These are phyloP conservation scores for Otis tarda DNA, from an alignment of 2,113 vertebrate species.

Conservation along the genomic window DNA sequence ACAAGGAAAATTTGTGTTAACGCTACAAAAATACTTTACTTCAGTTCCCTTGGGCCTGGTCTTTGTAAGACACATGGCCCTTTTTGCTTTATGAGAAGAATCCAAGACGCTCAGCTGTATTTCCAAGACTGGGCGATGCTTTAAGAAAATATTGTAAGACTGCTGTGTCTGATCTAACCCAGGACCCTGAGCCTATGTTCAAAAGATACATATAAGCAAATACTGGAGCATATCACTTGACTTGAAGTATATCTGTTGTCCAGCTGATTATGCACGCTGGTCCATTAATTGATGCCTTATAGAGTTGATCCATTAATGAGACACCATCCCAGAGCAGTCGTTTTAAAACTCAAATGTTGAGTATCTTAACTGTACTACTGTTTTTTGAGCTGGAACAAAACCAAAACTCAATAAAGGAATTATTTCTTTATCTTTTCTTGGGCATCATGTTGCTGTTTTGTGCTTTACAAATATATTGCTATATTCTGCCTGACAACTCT, in stretches of 20 bases:
- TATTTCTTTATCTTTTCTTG: background rate
- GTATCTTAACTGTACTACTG: rapidly evolving
- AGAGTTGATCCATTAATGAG: background rate
- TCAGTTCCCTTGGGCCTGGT: slow-evolving; percentile 59
- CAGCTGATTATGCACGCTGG: background rate
- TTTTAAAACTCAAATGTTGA: background rate
- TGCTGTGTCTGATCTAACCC: background rate
- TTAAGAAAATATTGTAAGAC: slow-evolving; percentile 45
- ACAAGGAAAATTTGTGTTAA: slow-evolving; percentile 67
- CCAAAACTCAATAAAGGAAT: background rate
- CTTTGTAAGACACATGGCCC: slow-evolving; percentile 67
- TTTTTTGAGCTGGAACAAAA: background rate
- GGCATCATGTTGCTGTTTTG: rapidly evolving
- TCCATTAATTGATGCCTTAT: background rate
- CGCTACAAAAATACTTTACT: slow-evolving; percentile 71
- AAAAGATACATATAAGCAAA: background rate
- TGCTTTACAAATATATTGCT: background rate
- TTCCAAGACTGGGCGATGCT: slow-evolving; percentile 47
- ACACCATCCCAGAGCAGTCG: background rate
- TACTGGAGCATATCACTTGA: background rate
- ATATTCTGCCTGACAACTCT: background rate
- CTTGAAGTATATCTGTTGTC: background rate
- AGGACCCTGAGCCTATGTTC: background rate
- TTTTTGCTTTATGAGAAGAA: slow-evolving; percentile 53
- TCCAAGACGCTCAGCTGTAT: slow-evolving; percentile 49